Evolutionary conservation across 2,888 invertebrate genomes (phyloP), one percentile per base, ranked within the genome.

Genomic region (Cybosia mesomella): DNA sequence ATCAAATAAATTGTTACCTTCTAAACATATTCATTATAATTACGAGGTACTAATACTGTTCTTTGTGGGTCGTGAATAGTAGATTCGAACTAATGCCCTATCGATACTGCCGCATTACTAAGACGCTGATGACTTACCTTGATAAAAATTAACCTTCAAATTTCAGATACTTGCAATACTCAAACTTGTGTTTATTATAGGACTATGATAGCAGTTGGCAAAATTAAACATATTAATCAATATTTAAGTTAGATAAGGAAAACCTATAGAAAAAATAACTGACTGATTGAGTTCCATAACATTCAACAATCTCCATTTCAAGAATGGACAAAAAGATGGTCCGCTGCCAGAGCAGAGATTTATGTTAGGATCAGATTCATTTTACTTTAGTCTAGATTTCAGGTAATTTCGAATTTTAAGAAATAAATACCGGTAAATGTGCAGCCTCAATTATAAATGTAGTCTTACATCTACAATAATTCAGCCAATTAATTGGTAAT

Each of bases 21-120:
- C n/a, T 28, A 43, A 43, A 58, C 4, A 28, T 58, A 58, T 58
- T 58, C 15, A 22, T 58, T 65, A 34, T 53, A 18, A 34, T 58
- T 49, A 53, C 24, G 13, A n/a, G n/a, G 39, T 43, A 49, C 49
- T 49, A 49, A n/a, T 65, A 32, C 24, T 39, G n/a, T 60, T 64
- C n/a, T 58, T 62, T 66, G 62, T 71, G 67, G 64, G 68, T 77
- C 77, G 74, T 79, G 77, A 73, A 79, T 65, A 76, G 60, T 76
- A 74, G 64, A 81, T 79, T 70, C 68, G 68, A 80, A 81, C 73
- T 75, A 81, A 80, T 79, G 80, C 83, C 80, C 80, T 81, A 83
- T 81, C 64, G 73, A 71, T 77, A 84, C 85, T 87, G 76, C 87
- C 86, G 86, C 87, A 85, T 87, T 85, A 83, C 80, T 81, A 71